Evolutionary conservation across 2,888 invertebrate genomes (phyloP).

Genomic region (Barypeithes pellucidus): DNA sequence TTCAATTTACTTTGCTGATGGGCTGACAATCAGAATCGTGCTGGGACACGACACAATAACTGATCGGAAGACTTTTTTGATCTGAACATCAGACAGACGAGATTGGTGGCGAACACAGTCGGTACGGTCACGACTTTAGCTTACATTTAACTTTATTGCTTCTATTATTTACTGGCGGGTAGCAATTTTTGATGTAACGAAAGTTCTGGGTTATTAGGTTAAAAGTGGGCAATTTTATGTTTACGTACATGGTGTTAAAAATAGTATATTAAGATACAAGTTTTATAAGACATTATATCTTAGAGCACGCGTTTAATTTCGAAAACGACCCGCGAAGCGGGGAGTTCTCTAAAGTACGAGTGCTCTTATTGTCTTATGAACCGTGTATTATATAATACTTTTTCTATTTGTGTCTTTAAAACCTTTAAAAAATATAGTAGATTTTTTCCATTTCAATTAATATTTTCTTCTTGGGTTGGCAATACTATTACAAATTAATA

Average conservation of each 20-base stretch:
- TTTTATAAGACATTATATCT: too few relatives aligned
- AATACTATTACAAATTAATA: too few relatives aligned
- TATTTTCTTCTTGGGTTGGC: too few relatives aligned
- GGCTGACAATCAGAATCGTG: slow-evolving; percentile 42
- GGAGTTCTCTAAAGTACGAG: too few relatives aligned
- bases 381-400: too few relatives aligned
- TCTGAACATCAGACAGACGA: slow-evolving; percentile 31
- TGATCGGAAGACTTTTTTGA: slow-evolving; percentile 36
- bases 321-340: too few relatives aligned
- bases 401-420: too few relatives aligned
- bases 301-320: too few relatives aligned
- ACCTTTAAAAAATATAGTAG: too few relatives aligned
- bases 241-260: not conserved
- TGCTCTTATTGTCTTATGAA: too few relatives aligned
- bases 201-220: slow-evolving; percentile 6
- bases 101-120: slow-evolving; percentile 37
- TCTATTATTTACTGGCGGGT: slow-evolving; percentile 8
- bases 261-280: too few relatives aligned
- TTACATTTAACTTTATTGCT: slow-evolving; percentile 34
- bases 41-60: slow-evolving; percentile 23
- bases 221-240: not conserved
- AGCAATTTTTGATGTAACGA: not conserved
- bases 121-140: slow-evolving; percentile 44
- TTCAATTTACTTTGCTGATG: slow-evolving; percentile 40
- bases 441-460: too few relatives aligned